Conservation (phyloP, 2,113 vertebrate genomes). For the zebrafish (Danio rerio) region GRCz12tu NC_133185.1:36037001-36037500, state of each 20-base stretch:
- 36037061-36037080: no score
- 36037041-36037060: no score
- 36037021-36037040: no score
- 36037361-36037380: constrained; percentile 93
- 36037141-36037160: no score
- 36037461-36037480: constrained; percentile 71
- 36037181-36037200: background rate
- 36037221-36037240: background rate
- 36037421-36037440: constrained; percentile 81
- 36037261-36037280: constrained; percentile 50
- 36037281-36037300: constrained; percentile 21
- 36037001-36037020: no score
- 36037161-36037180: background rate
- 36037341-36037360: constrained; percentile 84
- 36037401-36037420: constrained; percentile 99
- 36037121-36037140: no score
- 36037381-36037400: constrained; percentile 97
- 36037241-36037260: background rate
- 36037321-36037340: constrained; percentile 67
- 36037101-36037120: no score
- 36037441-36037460: constrained; percentile 81
- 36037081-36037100: no score
- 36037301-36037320: constrained; percentile 75
- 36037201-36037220: no score
- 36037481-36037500: constrained; percentile 75